These are phyloP conservation scores for Holacanthella duospinosa DNA, from an alignment of 2,888 invertebrate genomes.

Conservation along the genomic window DNA sequence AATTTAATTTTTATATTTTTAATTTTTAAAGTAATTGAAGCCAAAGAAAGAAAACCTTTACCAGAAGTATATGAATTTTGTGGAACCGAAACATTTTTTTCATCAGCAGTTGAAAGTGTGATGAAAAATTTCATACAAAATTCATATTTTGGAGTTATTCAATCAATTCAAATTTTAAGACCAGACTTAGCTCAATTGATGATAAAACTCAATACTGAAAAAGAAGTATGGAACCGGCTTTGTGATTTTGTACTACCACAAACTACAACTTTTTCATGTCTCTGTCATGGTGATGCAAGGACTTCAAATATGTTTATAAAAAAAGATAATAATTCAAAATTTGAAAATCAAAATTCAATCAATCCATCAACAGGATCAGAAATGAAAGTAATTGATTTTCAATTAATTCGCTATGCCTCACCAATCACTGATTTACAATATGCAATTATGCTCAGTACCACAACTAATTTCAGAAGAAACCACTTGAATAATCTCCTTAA, in stretches of 20 bases:
- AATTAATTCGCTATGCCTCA: conserved; percentile 55
- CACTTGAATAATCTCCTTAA: conserved; percentile 47
- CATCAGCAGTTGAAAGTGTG: conserved; percentile 15
- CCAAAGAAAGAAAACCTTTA: conserved; percentile 18
- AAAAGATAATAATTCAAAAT: not conserved
- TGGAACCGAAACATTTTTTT: conserved; percentile 25
- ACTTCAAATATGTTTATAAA: conserved; percentile 29
- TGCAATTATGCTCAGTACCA: conserved; percentile 49
- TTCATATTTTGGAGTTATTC: conserved; percentile 24
- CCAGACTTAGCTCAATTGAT: conserved; percentile 24
- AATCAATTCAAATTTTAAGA: conserved; percentile 24
- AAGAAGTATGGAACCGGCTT: conserved; percentile 25
- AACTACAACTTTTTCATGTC: conserved; percentile 25
- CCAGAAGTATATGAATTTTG: conserved; percentile 28
- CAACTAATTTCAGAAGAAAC: conserved; percentile 45
- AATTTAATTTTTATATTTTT: not conserved
- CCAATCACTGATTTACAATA: conserved; percentile 55
- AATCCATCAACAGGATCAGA: not conserved
- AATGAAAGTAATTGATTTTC: conserved; percentile 54
- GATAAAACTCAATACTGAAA: conserved; percentile 23
- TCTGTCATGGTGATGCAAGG: conserved; percentile 33
- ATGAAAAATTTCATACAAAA: conserved; percentile 18
- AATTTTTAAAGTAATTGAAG: conserved; percentile 27
- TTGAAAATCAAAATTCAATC: too few species aligned
- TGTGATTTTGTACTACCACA: conserved; percentile 22